phyloP scores from a whole-genome alignment of 1,140 invertebrate genomes.

The Diabrotica virgifera region DNA sequence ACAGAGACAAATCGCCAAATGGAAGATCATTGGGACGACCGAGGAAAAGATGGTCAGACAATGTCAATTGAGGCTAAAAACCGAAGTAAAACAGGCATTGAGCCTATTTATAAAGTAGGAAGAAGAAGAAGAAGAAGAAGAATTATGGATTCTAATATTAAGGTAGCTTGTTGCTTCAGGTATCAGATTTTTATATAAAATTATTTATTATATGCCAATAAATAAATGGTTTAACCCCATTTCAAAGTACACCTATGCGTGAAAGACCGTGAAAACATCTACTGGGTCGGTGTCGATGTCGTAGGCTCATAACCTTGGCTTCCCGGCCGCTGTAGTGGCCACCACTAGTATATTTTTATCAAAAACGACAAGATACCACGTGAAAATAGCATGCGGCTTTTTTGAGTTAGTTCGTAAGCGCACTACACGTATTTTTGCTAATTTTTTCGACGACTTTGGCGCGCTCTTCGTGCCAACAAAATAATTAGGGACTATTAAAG shows the following conservation, averaged over 20 bases:
- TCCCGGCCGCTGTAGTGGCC: background rate
- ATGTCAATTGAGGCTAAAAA: no score
- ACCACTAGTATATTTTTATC: background rate
- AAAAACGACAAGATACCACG: background rate
- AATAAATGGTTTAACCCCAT: no score
- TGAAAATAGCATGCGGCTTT: background rate
- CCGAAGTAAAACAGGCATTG: no score
- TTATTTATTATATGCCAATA: no score
- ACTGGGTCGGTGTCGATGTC: background rate
- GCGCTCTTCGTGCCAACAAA: background rate
- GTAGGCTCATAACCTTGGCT: slow-evolving; percentile 1
- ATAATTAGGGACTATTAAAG: background rate
- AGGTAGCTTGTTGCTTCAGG: no score
- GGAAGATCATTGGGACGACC: no score
- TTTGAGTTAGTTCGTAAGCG: background rate
- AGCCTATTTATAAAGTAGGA: no score
- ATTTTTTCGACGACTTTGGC: background rate
- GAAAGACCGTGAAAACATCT: background rate
- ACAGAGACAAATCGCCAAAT: no score
- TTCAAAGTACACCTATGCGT: background rate
- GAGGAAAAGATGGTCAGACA: no score
- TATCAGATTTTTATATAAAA: no score
- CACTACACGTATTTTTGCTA: background rate
- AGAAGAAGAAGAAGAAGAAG: no score
- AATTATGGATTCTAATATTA: no score